Evolutionary conservation across 1,140 invertebrate species (phyloP).

Genomic region (Euschistus heros): DNA sequence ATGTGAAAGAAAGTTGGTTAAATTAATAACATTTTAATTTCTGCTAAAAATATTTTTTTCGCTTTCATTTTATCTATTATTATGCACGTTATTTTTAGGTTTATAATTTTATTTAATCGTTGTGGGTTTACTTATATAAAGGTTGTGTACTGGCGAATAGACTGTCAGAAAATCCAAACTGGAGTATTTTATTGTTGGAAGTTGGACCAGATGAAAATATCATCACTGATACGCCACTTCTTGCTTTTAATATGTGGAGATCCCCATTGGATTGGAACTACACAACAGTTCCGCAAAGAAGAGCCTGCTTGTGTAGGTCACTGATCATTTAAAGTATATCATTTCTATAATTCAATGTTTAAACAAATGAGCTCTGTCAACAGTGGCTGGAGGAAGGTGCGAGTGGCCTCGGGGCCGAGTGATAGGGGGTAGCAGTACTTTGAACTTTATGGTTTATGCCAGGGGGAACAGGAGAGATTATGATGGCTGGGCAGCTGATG

Average conservation of each 20-base stretch:
- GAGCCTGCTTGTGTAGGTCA: conserved; percentile 16
- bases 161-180: conserved; percentile 17
- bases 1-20: too few species aligned
- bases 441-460: conserved; percentile 83
- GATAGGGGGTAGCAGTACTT: conserved; percentile 66
- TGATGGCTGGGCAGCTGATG: conserved; percentile 75
- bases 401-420: conserved; percentile 46
- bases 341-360: background rate
- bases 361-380: background rate
- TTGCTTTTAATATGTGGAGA: conserved; percentile 30
- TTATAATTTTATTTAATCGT: too few species aligned
- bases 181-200: conserved; percentile 36
- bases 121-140: background rate
- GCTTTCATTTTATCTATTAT: too few species aligned
- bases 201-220: conserved; percentile 35
- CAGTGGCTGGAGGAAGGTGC: conserved; percentile 34
- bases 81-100: too few species aligned
- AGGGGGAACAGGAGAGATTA: conserved; percentile 76
- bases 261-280: conserved; percentile 36
- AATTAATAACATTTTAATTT: too few species aligned
- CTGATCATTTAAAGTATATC: background rate
- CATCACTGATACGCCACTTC: conserved; percentile 27
- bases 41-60: too few species aligned
- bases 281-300: conserved; percentile 32
- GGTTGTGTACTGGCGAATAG: conserved; percentile 20